Base-by-base conservation (phyloP, 2,888 invertebrate species). In the Aquatica leii region DNA sequence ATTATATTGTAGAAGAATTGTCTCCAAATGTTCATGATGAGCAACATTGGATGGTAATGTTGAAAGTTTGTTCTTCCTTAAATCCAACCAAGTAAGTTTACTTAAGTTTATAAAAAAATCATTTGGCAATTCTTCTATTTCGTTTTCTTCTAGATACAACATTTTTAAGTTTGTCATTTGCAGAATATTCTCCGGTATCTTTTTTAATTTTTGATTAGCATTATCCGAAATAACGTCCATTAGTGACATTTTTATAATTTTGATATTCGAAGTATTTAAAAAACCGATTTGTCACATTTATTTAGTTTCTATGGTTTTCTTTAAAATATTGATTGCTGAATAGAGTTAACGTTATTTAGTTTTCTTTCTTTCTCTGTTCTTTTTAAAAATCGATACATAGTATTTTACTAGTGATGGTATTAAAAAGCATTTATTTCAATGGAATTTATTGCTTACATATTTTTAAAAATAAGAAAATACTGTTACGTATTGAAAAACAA, bases 1-100 rank as follows among this genome's bases (percentile, higher is more conserved):
- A 75, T 90, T 90, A 71, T 87, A 86, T 77, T 88, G 86, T 24
- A 90, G 76, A 15, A 90, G 79, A 55, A 90, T 76, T 63, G 89
- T 89, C 54, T 89, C 87, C 17, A 90, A 82, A 67, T 76, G 78
- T 51, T 75, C 75, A 69, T 90, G 90, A 67, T 85, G 77, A 63
- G 85, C 85, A 15, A 90, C 84, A 1, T 83, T 82, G 63, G 73
- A 78, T 1, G 90, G 90, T 54, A 91, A 77, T 11, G 77, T 79
- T 2, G 75, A 80, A 8, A 91, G 74, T 57, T 82, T 74, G 76
- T 91, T 91, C 65, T 87, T 84, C 70, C 90, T 83, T 6, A 89
- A 73, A 74, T 90, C 90, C 6, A 90, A 77, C 86, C 89, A 90
- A 76, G 84, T 84, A 1, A 90, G 81, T 71, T 80, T 80, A 6